These are phyloP conservation scores for Graphium colonna DNA, from an alignment of 2,888 invertebrate genomes.

Conservation along the genomic window DNA sequence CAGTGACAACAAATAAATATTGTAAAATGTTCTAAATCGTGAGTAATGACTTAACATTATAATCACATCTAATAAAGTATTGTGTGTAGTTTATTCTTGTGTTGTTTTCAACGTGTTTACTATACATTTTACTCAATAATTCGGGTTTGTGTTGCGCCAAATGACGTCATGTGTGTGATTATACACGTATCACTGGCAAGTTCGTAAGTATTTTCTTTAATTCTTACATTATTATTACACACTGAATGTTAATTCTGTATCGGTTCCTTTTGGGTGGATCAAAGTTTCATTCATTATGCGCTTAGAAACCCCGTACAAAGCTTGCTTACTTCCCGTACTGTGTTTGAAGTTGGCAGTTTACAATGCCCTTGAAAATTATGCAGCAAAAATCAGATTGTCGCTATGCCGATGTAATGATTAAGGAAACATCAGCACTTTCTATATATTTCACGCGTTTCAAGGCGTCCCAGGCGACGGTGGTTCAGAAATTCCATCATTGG, in stretches of 20 bases:
- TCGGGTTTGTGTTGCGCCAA: conserved; percentile 77
- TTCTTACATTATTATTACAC: conserved; percentile 64
- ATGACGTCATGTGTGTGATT: conserved; percentile 79
- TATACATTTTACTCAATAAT: conserved; percentile 75
- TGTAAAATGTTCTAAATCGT: conserved; percentile 76
- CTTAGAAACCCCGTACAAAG: conserved; percentile 37
- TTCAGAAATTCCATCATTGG: conserved; percentile 22
- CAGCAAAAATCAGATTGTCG: conserved; percentile 70
- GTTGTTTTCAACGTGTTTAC: conserved; percentile 61
- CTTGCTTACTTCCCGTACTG: conserved; percentile 43
- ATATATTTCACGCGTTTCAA: conserved; percentile 41
- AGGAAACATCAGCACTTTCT: conserved; percentile 45
- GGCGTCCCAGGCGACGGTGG: conserved; percentile 36
- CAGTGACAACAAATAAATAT: conserved; percentile 78
- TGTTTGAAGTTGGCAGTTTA: conserved; percentile 34
- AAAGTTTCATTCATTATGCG: conserved; percentile 71
- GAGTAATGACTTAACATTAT: conserved; percentile 68
- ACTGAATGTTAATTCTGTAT: conserved; percentile 43
- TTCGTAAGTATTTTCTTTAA: conserved; percentile 78
- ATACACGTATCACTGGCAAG: conserved; percentile 78
- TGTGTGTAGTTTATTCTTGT: conserved; percentile 64
- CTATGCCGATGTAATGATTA: conserved; percentile 47
- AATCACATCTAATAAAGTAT: conserved; percentile 65
- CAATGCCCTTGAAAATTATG: conserved; percentile 80
- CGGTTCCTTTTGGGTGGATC: conserved; percentile 45